A percentile compares a stretch with the other conserved stretches of the same genome.
phyloP scores from a whole-genome alignment of 2,797 vertebrate species.

The Galago senegalensis region DNA sequence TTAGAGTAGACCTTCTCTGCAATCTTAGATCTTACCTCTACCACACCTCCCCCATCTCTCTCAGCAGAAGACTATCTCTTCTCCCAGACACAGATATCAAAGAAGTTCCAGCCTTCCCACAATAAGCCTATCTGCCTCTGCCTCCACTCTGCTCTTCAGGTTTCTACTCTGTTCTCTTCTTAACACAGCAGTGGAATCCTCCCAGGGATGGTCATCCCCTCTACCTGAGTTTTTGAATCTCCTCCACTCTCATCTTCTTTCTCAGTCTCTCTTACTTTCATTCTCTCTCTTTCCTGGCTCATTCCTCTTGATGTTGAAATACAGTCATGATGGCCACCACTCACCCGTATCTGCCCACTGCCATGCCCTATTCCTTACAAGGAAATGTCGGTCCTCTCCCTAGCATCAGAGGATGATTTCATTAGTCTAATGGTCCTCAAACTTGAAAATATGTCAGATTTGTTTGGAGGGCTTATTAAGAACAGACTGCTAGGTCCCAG shows the following conservation, averaged over 20 bases:
- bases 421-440: constrained; percentile 25
- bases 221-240: not conserved
- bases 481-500: not conserved
- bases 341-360: not conserved
- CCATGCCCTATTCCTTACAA: not conserved
- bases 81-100: not conserved
- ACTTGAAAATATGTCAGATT: not conserved
- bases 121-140: not conserved
- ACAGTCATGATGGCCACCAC: not conserved
- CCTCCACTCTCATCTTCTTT: not conserved
- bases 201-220: not conserved
- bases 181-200: not conserved
- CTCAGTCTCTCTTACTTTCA: not conserved
- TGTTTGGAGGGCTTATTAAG: not conserved
- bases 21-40: not conserved
- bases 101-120: not conserved
- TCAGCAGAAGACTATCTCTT: not conserved
- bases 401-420: not conserved
- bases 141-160: not conserved
- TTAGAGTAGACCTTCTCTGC: not conserved
- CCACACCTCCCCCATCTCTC: not conserved
- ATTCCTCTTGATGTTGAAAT: not conserved
- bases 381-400: not conserved
- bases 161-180: not conserved
- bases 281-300: not conserved